Conservation (phyloP, 2,888 invertebrate genomes). For the Teinopalpus imperialis region DNA sequence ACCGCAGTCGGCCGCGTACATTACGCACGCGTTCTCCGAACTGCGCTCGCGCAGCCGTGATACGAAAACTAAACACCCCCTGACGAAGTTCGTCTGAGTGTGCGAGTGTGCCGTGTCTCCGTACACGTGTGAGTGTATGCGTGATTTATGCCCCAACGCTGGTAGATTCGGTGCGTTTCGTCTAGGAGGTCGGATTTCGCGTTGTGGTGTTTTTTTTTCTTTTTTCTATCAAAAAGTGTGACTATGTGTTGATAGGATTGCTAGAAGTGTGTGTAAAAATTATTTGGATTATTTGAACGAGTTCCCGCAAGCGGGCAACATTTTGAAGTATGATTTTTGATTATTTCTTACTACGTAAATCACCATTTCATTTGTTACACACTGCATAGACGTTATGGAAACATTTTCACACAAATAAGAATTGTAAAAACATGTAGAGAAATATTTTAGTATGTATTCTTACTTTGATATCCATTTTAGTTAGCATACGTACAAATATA, state of each 20-base stretch:
- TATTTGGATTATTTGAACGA: constrained; percentile 19
- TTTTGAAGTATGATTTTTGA: constrained; percentile 21
- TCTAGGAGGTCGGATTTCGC: constrained; percentile 18
- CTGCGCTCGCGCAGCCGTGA: constrained; percentile 54
- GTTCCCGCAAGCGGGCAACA: constrained; percentile 15
- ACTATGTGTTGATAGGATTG: constrained; percentile 1
- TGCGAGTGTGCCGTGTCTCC: constrained; percentile 32
- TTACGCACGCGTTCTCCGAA: constrained; percentile 67
- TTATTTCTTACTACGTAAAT: too few species aligned
- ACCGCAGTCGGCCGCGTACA: constrained; percentile 45
- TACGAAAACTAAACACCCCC: constrained; percentile 52
- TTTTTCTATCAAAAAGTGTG: constrained; percentile 12
- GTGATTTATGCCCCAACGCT: constrained; percentile 20
- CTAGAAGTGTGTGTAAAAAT: constrained; percentile 1
- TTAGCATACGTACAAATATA: too few species aligned
- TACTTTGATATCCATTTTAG: too few species aligned
- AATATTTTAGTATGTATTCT: too few species aligned
- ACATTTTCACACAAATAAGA: too few species aligned
- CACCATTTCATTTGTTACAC: too few species aligned
- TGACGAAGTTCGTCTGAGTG: constrained; percentile 34
- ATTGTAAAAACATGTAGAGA: too few species aligned
- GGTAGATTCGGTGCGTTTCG: constrained; percentile 31
- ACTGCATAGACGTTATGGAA: too few species aligned
- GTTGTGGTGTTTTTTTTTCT: constrained; percentile 12
- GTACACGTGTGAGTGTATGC: constrained; percentile 35